Base-by-base conservation (phyloP, 2,888 invertebrate genomes). In the Poecilobothrus nobilitatus region DNA sequence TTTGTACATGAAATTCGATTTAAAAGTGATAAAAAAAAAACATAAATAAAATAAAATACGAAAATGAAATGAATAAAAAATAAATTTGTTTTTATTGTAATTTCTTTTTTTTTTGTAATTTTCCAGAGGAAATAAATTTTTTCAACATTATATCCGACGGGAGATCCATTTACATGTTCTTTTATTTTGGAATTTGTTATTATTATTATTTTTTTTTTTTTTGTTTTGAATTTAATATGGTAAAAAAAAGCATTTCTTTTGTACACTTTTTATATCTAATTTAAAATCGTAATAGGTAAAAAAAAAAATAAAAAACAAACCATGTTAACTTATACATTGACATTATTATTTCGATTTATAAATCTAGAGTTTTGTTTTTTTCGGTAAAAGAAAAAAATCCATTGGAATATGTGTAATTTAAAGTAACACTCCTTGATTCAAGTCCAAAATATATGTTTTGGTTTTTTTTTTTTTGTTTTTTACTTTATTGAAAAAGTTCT, bases 101-200 rank as follows among this genome's bases (percentile, higher is more conserved):
- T 12, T 53, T 53, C 18, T 53, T 53, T 53, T 27, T 27, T 27
- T 27, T 27, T 9, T 53, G 15, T 53, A 53, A 1, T 53, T 53
- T 53, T 53, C 53, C n/a, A 53, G 53, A 53, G 53, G 53, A 53
- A 53, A 53, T 53, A 53, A 53, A 53, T 53, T 53, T 41, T 53
- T 53, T 53, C 53, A 53, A 15, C 18, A 53, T 15, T 53, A 53
- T 53, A 53, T 53, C 53, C 53, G 53, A 53, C 53, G 53, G 53
- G 53, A 53, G 53, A 53, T 53, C 53, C 53, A 53, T 53, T 53
- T 53, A 53, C 53, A 53, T 53, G 53, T 53, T 53, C 37, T 37
- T 37, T 37, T 37, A 10, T 37, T 37, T 27, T 27, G 27, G 41
- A 41, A 53, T 53, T 53, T 53, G 6, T 18, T 18, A 2, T 53